A percentile compares a stretch with the other conserved stretches of the same genome.
Evolutionary conservation across 2,797 vertebrate species (phyloP).

Genomic region (Salmo trutta): DNA sequence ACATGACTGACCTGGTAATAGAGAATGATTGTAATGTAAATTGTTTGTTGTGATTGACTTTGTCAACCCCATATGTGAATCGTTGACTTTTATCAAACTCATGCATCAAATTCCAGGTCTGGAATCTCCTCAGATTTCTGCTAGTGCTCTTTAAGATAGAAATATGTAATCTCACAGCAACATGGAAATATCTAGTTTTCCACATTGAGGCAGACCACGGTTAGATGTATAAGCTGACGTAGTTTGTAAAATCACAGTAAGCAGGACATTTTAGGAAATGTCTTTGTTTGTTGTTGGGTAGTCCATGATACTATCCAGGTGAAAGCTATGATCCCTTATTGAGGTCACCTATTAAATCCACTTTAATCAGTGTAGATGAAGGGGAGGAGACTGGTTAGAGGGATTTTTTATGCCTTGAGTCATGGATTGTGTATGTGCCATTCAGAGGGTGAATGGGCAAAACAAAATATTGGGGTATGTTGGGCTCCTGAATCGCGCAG

Average conservation of each 20-base stretch:
- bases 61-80: slow-evolving; percentile 10
- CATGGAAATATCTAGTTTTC: too few species aligned
- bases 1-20: slow-evolving; percentile 56
- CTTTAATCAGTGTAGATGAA: too few species aligned
- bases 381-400: too few species aligned
- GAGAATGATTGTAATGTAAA: slow-evolving; percentile 28
- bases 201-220: neutral
- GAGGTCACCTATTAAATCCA: too few species aligned
- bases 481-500: too few species aligned
- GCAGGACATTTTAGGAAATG: neutral
- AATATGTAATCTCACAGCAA: neutral
- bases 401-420: too few species aligned
- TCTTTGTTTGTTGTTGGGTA: neutral
- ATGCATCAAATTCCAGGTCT: slow-evolving; percentile 13
- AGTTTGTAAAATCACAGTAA: neutral
- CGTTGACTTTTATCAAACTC: neutral
- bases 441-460: too few species aligned
- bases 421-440: too few species aligned
- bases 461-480: too few species aligned
- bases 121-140: slow-evolving; percentile 10
- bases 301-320: too few species aligned
- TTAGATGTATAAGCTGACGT: neutral
- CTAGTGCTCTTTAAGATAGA: neutral
- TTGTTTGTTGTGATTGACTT: slow-evolving; percentile 14
- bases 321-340: too few species aligned